Base-by-base conservation (phyloP, 2,888 invertebrate genomes). In the Nomada fucata region DNA sequence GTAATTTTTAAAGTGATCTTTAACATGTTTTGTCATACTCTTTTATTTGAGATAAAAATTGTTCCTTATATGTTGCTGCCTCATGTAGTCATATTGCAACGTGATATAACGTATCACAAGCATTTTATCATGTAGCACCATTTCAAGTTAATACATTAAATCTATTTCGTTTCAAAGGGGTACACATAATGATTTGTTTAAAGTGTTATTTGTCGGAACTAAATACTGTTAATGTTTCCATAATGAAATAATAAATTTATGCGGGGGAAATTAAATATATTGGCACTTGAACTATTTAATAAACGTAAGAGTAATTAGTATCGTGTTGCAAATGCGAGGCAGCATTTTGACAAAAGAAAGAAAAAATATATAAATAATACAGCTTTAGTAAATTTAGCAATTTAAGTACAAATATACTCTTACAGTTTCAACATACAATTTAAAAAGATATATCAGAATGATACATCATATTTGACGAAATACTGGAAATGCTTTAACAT, bases 81-180 rank as follows among this genome's bases (percentile, higher is more conserved):
- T 82, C 83, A 80, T 80, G 82, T 78, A 50, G 67, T 79, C 65
- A 55, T 79, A 78, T 29, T 73, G 77, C 60, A 80, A 68, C 26
- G 83, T 76, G 79, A 83, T 65, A 71, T 61, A 75, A 77, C 42
- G 81, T 83, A 86, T 81, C 85, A 84, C 89, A 85, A 89, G 80
- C 87, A 86, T 74, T 79, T 85, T 82, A 84, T 82, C 57, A n/a
- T 59, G 63, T 89, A 91, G 91, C 91, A 91, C 91, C 90, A 88
- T 88, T 85, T 88, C 64, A 86, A 85, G 84, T 85, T 79, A 85
- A 84, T 64, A 53, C 29, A 55, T 70, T 71, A 55, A 71, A 65
- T 53, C 50, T 61, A 64, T 59, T 60, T 67, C 52, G 10, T 26
- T 47, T 61, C 55, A 61, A 68, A 23, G 64, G 69, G 55, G n/a